Evolutionary conservation across 2,113 vertebrate genomes (phyloP).

Genomic region (Prietella phreatophila): DNA sequence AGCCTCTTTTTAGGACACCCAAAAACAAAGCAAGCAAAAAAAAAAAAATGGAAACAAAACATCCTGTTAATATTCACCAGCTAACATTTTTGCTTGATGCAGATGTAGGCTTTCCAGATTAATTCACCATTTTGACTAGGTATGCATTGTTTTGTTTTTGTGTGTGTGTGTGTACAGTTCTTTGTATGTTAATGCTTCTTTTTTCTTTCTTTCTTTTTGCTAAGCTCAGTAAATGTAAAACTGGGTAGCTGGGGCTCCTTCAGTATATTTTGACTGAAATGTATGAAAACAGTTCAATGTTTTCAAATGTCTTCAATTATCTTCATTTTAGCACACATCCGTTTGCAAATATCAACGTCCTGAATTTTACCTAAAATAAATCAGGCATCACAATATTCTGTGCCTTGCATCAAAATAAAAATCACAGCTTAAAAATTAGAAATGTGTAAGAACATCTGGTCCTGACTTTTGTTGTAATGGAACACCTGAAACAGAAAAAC

Average conservation of each 20-base stretch:
- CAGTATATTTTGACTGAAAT: conserved; percentile 37
- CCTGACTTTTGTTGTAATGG: neutral
- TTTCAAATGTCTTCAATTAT: neutral
- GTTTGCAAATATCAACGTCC: neutral
- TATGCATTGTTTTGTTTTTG: neutral
- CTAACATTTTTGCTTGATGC: neutral
- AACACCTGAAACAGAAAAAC: neutral
- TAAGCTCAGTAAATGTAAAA: conserved; percentile 4
- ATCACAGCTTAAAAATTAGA: neutral
- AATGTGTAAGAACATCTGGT: neutral
- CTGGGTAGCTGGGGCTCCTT: neutral
- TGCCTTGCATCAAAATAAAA: conserved; percentile 16
- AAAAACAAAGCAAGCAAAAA: neutral
- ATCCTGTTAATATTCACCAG: neutral
- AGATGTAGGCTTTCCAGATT: neutral
- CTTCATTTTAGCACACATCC: neutral
- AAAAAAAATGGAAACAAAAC: neutral
- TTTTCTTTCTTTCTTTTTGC: neutral
- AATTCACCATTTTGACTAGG: neutral
- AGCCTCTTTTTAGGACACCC: no score
- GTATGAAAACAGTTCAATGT: neutral
- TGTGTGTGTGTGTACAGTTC: neutral
- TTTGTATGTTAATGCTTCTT: conserved; percentile 11
- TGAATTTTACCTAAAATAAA: neutral
- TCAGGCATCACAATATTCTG: neutral